These are phyloP conservation scores for Copsychus sechellarum DNA, from an alignment of 2,113 vertebrate species.

Conservation along the genomic window DNA sequence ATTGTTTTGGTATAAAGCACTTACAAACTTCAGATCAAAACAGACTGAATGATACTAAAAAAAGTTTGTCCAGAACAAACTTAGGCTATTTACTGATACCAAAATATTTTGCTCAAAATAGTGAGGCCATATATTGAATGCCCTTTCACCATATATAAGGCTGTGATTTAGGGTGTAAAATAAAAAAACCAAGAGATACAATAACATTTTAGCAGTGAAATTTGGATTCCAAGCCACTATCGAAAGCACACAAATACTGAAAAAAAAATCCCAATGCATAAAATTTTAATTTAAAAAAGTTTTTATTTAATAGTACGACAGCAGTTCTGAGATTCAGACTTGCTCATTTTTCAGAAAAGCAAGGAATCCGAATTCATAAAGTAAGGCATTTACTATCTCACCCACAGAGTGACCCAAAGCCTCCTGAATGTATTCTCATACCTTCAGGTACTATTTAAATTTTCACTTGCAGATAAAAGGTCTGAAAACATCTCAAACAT, in stretches of 20 bases:
- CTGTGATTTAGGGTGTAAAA: background rate
- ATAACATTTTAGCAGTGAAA: background rate
- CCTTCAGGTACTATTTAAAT: background rate
- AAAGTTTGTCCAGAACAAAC: background rate
- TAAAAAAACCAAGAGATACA: background rate
- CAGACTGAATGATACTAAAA: background rate
- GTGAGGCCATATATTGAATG: background rate
- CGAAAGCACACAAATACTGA: background rate
- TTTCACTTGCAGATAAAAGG: background rate
- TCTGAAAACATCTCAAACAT: background rate
- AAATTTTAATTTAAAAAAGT: background rate
- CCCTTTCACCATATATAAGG: background rate
- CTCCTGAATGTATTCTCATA: background rate
- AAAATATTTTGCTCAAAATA: background rate
- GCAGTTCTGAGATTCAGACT: background rate
- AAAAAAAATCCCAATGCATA: background rate
- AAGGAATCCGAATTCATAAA: background rate
- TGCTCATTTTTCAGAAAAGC: background rate
- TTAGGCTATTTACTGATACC: background rate
- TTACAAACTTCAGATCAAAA: background rate
- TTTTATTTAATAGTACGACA: background rate
- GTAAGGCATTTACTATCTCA: background rate
- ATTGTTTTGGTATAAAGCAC: background rate
- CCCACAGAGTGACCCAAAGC: background rate
- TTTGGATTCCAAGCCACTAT: background rate